A percentile compares a stretch with the other conserved stretches of the same genome.
Evolutionary conservation across 1,140 invertebrate genomes (phyloP).

Genomic region (Aphelenchoides avenae): DNA sequence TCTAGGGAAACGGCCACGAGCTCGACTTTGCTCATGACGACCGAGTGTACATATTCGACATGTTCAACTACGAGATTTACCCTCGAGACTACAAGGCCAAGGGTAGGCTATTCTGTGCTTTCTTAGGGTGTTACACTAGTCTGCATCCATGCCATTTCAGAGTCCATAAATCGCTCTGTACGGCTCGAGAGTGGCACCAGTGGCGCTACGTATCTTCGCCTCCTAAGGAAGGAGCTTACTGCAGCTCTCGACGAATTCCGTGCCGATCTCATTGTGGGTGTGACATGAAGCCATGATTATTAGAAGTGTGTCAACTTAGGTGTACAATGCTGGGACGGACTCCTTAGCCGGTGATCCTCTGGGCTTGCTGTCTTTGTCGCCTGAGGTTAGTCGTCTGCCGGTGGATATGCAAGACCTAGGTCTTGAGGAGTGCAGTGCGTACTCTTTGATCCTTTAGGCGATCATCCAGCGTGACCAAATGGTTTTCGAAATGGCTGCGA

Average conservation of each 20-base stretch:
- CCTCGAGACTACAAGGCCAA: slow-evolving; percentile 74
- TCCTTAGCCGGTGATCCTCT: slow-evolving; percentile 73
- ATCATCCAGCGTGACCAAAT: slow-evolving; percentile 76
- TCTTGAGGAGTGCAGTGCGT: background rate
- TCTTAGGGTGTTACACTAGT: slow-evolving; percentile 9
- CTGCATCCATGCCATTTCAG: slow-evolving; percentile 42
- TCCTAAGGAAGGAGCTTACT: slow-evolving; percentile 67
- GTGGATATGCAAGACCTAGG: background rate
- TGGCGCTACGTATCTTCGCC: slow-evolving; percentile 71
- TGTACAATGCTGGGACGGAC: slow-evolving; percentile 84
- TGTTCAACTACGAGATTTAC: slow-evolving; percentile 78
- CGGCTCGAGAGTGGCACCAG: slow-evolving; percentile 68
- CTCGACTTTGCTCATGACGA: slow-evolving; percentile 71
- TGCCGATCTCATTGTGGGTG: slow-evolving; percentile 72
- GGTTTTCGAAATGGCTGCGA: slow-evolving; percentile 71
- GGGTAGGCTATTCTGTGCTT: slow-evolving; percentile 50
- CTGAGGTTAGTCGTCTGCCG: slow-evolving; percentile 62
- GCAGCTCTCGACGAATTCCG: slow-evolving; percentile 70
- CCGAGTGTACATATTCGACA: slow-evolving; percentile 76
- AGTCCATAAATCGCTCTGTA: slow-evolving; percentile 71
- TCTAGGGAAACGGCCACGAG: slow-evolving; percentile 76
- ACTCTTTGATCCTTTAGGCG: slow-evolving; percentile 64
- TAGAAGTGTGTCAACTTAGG: no score
- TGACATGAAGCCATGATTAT: no score
- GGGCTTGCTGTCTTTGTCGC: slow-evolving; percentile 67